Base-by-base conservation (phyloP, 92 coral and sea anemone genomes). In the Hydrozoanthus gracilis region DNA sequence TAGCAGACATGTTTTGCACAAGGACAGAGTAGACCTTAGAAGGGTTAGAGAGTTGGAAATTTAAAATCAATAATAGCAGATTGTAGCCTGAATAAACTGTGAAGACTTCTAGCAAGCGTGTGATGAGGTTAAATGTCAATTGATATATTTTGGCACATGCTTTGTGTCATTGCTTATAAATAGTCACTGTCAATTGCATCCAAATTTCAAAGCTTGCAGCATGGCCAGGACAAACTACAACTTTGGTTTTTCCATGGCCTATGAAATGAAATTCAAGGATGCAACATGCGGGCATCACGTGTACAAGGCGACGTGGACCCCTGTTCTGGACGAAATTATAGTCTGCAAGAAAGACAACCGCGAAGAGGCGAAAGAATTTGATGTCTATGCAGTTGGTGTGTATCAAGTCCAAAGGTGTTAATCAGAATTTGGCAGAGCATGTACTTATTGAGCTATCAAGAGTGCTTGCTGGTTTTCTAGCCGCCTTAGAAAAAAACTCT, bases 401-500 rank as follows among this genome's bases (percentile, higher is more conserved):
- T 68, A 68, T 7, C 73, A 68, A 67, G 72, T 67, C 72, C 72
- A 27, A 27, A 16, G 70, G 70, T 64, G 44, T 64, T 64, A 14
- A 64, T 64, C 44, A 64, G 70, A 64, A n/a, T 64, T 64, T 64
- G 70, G 35, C 70, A 64, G 51, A 78, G 84, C 88, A 73, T 86
- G 73, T 86, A 78, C 83, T 76, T 55, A 60, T 86, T 83, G 87
- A 83, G 82, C 82, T n/a, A n/a, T n/a, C n/a, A n/a, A n/a, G n/a
- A n/a, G n/a, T n/a, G n/a, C n/a, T 91, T 60, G 93, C 91, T 88
- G 89, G 87, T 83, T 88, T 91, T 88, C 74, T 60, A 80, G 82
- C 91, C 79, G 16, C 92, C 44, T 71, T 52, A 10, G 89, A 91
- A 70, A 50, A 78, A 76, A 92, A 89, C 78, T 84, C 82, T 56